These are phyloP conservation scores for Chionis minor DNA, from an alignment of 2,113 vertebrate genomes.

Conservation along the genomic window DNA sequence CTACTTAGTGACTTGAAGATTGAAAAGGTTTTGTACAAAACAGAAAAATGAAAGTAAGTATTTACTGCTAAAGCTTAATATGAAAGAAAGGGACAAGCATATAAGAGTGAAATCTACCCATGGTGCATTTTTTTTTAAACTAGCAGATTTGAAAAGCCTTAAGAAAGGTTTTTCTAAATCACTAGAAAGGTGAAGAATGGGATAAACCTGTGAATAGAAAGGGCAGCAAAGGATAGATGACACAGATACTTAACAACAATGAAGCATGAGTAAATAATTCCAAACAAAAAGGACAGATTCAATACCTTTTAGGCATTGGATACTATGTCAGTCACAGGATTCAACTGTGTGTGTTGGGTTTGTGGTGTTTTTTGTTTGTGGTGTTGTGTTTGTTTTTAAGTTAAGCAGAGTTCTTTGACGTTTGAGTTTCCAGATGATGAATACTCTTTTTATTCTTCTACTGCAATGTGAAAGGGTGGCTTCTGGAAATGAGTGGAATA, in stretches of 20 bases:
- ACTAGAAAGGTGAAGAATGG: not conserved
- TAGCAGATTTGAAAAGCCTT: not conserved
- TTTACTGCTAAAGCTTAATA: not conserved
- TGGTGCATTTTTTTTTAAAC: not conserved
- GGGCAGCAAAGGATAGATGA: not conserved
- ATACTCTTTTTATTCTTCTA: not conserved
- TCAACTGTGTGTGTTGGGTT: not conserved
- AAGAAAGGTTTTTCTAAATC: not conserved
- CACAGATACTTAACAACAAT: not conserved
- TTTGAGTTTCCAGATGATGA: not conserved
- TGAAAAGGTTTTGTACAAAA: not conserved
- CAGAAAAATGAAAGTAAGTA: not conserved
- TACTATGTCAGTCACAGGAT: not conserved
- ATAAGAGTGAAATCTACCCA: not conserved
- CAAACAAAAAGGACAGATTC: not conserved
- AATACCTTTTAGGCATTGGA: not conserved
- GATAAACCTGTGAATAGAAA: not conserved
- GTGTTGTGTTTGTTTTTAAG: not conserved
- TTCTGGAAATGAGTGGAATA: not conserved
- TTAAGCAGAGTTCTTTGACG: not conserved
- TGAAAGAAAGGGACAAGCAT: not conserved
- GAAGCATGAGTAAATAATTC: not conserved
- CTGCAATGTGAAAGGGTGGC: not conserved
- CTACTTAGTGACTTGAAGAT: not conserved
- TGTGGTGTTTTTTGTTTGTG: not conserved